Percentiles rank a stretch among this genome's conserved stretches.
Conservation (phyloP, 2,797 vertebrate genomes). For the Sebastes jordani region DNA sequence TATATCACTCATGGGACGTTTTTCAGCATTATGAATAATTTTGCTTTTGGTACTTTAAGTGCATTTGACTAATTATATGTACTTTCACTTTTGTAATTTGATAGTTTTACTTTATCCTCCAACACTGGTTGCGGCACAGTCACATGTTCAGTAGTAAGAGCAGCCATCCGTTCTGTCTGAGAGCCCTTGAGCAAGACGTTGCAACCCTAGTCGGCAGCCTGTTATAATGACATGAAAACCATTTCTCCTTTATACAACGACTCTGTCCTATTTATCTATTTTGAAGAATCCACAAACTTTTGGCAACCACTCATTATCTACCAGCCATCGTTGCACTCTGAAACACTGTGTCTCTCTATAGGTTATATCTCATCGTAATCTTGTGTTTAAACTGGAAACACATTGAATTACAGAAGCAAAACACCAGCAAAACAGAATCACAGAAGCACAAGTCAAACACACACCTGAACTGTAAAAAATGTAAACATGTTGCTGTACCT, state of each 20-base stretch:
- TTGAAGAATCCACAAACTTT: constrained; percentile 19
- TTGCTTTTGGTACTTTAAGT: neutral
- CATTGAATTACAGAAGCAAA: neutral
- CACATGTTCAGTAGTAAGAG: neutral
- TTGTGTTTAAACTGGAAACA: neutral
- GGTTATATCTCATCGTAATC: neutral
- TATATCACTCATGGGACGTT: neutral
- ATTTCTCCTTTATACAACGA: neutral
- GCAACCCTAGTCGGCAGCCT: neutral
- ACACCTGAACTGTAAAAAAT: neutral
- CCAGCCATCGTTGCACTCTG: neutral
- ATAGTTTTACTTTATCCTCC: neutral
- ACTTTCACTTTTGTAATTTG: neutral
- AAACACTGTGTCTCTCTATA: neutral
- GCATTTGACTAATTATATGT: neutral
- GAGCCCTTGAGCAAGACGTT: constrained; percentile 3
- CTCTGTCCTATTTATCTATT: neutral
- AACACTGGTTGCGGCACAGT: neutral
- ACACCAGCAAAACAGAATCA: neutral
- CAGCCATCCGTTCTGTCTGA: neutral
- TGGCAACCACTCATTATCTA: neutral
- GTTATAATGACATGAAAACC: neutral
- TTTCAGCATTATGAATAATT: neutral
- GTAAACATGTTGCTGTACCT: constrained; percentile 82
- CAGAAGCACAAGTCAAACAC: neutral